A percentile compares a stretch with the other conserved stretches of the same genome.
These are phyloP conservation scores for Calliopum simillimum DNA, from an alignment of 2,888 invertebrate species.

Conservation along the genomic window DNA sequence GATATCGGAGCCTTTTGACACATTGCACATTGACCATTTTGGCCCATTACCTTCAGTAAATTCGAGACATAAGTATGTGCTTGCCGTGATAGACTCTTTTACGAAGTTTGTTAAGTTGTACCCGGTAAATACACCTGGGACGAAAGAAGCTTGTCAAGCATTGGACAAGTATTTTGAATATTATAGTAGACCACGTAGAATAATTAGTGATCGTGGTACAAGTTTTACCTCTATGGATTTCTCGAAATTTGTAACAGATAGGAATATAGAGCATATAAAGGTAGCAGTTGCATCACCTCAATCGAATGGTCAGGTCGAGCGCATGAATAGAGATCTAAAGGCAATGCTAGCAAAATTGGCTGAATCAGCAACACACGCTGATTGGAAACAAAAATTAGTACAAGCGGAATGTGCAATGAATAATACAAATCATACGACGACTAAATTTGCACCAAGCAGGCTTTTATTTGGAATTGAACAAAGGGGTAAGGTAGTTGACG, in stretches of 20 bases:
- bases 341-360: constrained; percentile 6
- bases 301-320: neutral
- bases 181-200: constrained; percentile 37
- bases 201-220: constrained; percentile 26
- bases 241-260: constrained; percentile 21
- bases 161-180: constrained; percentile 28
- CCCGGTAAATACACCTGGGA: constrained; percentile 35
- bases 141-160: constrained; percentile 27
- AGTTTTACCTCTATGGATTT: constrained; percentile 38
- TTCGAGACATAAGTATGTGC: neutral
- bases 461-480: constrained; percentile 39
- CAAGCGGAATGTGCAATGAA: neutral
- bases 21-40: constrained; percentile 35
- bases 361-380: neutral
- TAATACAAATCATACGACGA: constrained; percentile 29
- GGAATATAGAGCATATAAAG: constrained; percentile 39
- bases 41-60: constrained; percentile 20
- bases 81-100: no score
- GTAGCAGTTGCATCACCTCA: constrained; percentile 31
- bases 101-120: constrained; percentile 28
- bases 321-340: neutral
- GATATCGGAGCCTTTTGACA: constrained; percentile 27
- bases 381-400: neutral
- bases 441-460: constrained; percentile 27
- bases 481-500: constrained; percentile 29